phyloP scores from a whole-genome alignment of 2,113 vertebrate genomes.

The Menidia beryllina region DNA sequence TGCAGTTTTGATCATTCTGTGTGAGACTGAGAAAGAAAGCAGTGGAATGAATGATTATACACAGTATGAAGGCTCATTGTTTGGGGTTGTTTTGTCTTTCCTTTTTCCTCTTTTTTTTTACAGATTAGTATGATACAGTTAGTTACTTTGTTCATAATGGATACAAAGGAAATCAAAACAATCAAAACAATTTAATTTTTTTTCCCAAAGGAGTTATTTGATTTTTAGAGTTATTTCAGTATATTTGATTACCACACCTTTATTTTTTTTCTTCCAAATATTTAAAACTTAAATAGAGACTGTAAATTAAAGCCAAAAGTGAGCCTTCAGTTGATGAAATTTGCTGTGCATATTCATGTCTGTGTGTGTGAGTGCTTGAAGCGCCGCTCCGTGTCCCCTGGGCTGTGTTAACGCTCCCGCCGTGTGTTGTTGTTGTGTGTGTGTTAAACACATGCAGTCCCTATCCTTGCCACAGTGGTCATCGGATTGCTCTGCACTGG shows the following conservation, averaged over 20 bases:
- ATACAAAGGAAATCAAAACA: neutral
- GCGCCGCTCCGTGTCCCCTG: slow-evolving; percentile 79
- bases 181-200: neutral
- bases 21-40: slow-evolving; percentile 25
- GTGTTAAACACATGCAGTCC: slow-evolving; percentile 87
- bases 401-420: slow-evolving; percentile 85
- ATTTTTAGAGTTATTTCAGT: too few species aligned
- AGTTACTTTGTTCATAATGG: too few species aligned
- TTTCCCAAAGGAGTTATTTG: neutral
- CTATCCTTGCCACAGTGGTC: slow-evolving; percentile 90
- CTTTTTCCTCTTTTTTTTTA: neutral
- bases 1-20: slow-evolving; percentile 42
- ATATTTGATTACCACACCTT: too few species aligned
- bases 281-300: neutral
- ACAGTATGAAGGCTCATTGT: slow-evolving; percentile 22
- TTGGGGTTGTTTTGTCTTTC: too few species aligned
- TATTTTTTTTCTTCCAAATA: too few species aligned
- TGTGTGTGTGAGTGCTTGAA: slow-evolving; percentile 68
- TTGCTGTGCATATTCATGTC: slow-evolving; percentile 25
- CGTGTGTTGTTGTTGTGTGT: slow-evolving; percentile 83
- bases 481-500: slow-evolving; percentile 91
- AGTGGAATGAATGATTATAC: slow-evolving; percentile 4
- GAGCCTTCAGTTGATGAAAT: slow-evolving; percentile 45
- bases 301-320: slow-evolving; percentile 15
- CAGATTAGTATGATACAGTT: too few species aligned